A percentile compares a stretch with the other conserved stretches of the same genome.
Conservation (phyloP, 2,888 invertebrate genomes). For the Mimachlamys varia region DNA sequence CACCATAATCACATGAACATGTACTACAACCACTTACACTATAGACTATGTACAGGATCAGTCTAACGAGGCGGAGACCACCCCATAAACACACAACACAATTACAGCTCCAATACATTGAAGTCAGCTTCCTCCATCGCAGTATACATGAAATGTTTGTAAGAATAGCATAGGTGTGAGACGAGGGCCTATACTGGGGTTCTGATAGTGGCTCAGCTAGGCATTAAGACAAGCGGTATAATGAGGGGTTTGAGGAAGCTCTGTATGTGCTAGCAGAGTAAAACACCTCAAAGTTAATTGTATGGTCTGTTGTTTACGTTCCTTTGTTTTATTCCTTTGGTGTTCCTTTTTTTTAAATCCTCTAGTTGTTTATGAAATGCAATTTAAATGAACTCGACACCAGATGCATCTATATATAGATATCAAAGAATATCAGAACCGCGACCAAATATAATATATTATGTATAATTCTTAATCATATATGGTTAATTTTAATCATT, state of each 20-base stretch:
- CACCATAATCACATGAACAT: too few relatives aligned
- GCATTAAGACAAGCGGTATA: neutral
- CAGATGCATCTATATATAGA: too few relatives aligned
- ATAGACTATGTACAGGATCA: neutral
- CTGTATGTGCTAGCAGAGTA: neutral
- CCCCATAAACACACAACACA: neutral
- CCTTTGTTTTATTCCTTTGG: neutral
- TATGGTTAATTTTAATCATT: too few relatives aligned
- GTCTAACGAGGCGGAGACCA: too few relatives aligned
- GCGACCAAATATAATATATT: too few relatives aligned
- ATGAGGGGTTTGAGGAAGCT: neutral
- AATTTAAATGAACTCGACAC: too few relatives aligned
- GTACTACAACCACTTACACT: too few relatives aligned
- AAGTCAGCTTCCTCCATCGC: neutral
- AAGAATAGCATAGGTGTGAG: neutral
- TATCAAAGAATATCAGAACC: too few relatives aligned
- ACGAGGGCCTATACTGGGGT: neutral
- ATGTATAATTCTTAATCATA: too few relatives aligned
- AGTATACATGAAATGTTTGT: neutral
- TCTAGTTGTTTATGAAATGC: neutral
- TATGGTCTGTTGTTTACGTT: neutral
- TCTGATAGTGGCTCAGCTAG: neutral
- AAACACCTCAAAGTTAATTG: neutral
- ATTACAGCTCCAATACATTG: neutral
- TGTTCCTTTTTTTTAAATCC: neutral